Evolutionary conservation across 2,113 vertebrate genomes (phyloP), one percentile per base, ranked within the genome.

Genomic region (Chaetodon auriga): DNA sequence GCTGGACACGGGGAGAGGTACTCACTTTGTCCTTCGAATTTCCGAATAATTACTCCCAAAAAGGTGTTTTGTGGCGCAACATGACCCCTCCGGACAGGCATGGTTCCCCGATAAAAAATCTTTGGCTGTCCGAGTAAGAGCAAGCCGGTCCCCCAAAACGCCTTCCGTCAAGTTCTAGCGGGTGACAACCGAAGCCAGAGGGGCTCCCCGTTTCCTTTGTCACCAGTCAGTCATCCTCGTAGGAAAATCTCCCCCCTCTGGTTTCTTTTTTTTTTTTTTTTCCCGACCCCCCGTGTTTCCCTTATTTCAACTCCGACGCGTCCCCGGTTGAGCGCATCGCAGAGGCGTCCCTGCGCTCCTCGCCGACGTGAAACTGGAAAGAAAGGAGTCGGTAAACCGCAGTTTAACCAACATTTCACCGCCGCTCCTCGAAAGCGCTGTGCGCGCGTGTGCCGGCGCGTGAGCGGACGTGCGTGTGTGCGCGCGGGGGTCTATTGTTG

Each of bases 11-110:
- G 13, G 21, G 36, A 46, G 82, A 73, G 87, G 53, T 95, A 98
- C 98, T 99, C 95, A 99, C 98, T 99, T 95, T 98, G 98, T 94
- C 97, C 97, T 94, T 99, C 98, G 94, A 99, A 99, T 98, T 99
- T 99, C 86, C 97, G 95, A 85, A 99, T 99, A 89, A 99, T 98
- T 89, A 97, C 96, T 92, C 97, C 98, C 94, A 99, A 73, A 95
- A 98, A 99, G 35, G 98, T 99, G 94, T 99, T 99, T 75, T 99
- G 98, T 80, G 98, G 97, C 89, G 98, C 98, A 88, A 99, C 97
- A 95, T 99, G 97, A 92, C 98, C 98, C 94, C 97, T 97, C 94
- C 98, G 97, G 80, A 99, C 97, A 92, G 98, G 98, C 98, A 99
- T 99, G 96, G 90, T 97, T 95, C 78, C 72, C 78, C 38, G 36